Evolutionary conservation across 2,888 invertebrate species (phyloP).

Genomic region (Molanna angustata): DNA sequence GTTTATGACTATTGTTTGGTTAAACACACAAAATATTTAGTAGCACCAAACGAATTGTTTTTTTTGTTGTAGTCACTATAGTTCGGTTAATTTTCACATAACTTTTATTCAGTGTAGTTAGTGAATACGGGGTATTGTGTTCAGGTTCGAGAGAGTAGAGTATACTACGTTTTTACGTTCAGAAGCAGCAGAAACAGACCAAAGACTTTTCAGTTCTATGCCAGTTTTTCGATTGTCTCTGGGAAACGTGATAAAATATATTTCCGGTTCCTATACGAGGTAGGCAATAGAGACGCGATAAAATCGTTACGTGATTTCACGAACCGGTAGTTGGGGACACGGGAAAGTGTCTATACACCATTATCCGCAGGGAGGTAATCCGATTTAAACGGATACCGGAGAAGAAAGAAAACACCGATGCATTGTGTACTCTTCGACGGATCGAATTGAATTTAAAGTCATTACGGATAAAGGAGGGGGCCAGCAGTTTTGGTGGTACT

Average conservation of each 20-base stretch:
- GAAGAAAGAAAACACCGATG: conserved; percentile 14
- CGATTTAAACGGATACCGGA: conserved; percentile 29
- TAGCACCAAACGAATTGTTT: too few species aligned
- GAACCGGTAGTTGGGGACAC: conserved; percentile 17
- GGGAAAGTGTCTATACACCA: conserved; percentile 23
- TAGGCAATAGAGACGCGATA: conserved; percentile 32
- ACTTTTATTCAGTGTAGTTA: too few species aligned
- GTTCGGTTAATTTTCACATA: too few species aligned
- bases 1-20: too few species aligned
- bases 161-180: too few species aligned
- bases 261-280: too few species aligned
- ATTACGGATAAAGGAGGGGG: conserved; percentile 11
- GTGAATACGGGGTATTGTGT: too few species aligned
- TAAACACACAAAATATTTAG: too few species aligned
- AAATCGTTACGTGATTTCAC: conserved; percentile 31
- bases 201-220: conserved; percentile 6
- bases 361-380: conserved; percentile 27
- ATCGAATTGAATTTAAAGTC: conserved; percentile 19
- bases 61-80: too few species aligned
- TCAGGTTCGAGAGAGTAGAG: too few species aligned
- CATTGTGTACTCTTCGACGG: conserved; percentile 8
- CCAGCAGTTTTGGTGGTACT: conserved; percentile 3
- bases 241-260: conserved; percentile 20
- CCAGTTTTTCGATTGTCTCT: conserved; percentile 30
- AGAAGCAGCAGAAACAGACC: too few species aligned